Percentiles rank a stretch among this genome's conserved stretches.
phyloP scores from a whole-genome alignment of 2,113 vertebrate species.

The Pachycephala philippinensis region DNA sequence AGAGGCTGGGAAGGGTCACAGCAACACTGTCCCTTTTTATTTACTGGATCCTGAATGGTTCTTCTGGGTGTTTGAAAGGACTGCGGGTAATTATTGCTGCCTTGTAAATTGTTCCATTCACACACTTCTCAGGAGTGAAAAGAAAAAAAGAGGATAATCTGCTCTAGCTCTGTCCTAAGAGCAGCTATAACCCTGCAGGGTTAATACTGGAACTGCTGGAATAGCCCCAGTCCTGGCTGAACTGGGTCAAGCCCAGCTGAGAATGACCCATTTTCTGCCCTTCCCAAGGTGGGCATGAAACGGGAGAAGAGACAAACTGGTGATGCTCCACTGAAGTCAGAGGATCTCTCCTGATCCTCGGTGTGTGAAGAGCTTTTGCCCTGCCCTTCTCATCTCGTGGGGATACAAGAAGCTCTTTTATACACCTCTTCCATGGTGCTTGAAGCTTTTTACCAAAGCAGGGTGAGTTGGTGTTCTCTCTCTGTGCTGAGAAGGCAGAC shows the following conservation, averaged over 20 bases:
- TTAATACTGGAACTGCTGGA: not conserved
- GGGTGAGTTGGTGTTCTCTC: not conserved
- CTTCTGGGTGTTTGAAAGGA: not conserved
- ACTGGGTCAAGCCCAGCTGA: not conserved
- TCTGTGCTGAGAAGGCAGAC: not conserved
- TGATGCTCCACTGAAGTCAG: not conserved
- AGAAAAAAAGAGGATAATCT: not conserved
- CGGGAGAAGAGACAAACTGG: not conserved
- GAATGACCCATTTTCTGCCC: not conserved
- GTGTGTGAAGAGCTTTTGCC: not conserved
- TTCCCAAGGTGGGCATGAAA: not conserved
- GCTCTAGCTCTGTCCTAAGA: not conserved
- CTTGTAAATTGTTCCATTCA: not conserved
- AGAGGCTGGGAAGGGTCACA: slow-evolving; percentile 5
- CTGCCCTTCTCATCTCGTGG: not conserved
- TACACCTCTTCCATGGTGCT: not conserved
- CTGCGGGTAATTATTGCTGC: not conserved
- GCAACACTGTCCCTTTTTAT: not conserved
- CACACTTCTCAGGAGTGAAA: not conserved
- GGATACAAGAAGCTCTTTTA: not conserved
- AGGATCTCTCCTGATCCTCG: not conserved
- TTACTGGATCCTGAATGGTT: not conserved
- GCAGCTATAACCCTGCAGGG: not conserved
- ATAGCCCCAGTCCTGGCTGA: not conserved
- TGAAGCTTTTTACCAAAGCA: not conserved